A percentile compares a stretch with the other conserved stretches of the same genome.
These are phyloP conservation scores for Helobdella robusta DNA, from an alignment of 2,888 invertebrate genomes.

Conservation along the genomic window DNA sequence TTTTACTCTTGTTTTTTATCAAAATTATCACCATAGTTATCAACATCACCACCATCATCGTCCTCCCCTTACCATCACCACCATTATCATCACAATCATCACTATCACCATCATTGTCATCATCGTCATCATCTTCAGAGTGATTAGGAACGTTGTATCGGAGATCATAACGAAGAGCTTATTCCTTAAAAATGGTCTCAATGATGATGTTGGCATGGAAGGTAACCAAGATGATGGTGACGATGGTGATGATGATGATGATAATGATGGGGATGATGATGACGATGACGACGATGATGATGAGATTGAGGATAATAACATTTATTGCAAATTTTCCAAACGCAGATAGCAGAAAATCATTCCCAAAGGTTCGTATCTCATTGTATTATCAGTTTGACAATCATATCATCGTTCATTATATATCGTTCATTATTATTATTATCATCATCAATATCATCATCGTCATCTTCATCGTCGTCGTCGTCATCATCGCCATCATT, in stretches of 20 bases:
- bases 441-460: too few relatives aligned
- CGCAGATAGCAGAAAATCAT: too few relatives aligned
- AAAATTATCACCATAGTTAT: too few relatives aligned
- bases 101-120: background rate
- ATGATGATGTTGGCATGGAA: background rate
- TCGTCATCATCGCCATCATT: too few relatives aligned
- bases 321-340: background rate
- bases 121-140: background rate
- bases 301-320: background rate
- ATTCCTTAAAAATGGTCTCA: background rate
- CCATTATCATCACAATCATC: too few relatives aligned
- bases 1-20: too few relatives aligned
- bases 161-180: background rate
- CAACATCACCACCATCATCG: background rate
- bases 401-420: too few relatives aligned
- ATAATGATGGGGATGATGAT: slow-evolving; percentile 13
- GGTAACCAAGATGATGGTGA: slow-evolving; percentile 14
- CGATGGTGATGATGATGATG: slow-evolving; percentile 16
- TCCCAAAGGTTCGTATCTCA: too few relatives aligned
- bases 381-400: too few relatives aligned
- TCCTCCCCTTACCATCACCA: too few relatives aligned
- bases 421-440: too few relatives aligned
- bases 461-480: too few relatives aligned
- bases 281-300: slow-evolving; percentile 12
- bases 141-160: background rate